Percentiles rank a stretch among this genome's conserved stretches.
phyloP scores from a whole-genome alignment of 1,140 invertebrate species.

The Holotrichia oblita region DNA sequence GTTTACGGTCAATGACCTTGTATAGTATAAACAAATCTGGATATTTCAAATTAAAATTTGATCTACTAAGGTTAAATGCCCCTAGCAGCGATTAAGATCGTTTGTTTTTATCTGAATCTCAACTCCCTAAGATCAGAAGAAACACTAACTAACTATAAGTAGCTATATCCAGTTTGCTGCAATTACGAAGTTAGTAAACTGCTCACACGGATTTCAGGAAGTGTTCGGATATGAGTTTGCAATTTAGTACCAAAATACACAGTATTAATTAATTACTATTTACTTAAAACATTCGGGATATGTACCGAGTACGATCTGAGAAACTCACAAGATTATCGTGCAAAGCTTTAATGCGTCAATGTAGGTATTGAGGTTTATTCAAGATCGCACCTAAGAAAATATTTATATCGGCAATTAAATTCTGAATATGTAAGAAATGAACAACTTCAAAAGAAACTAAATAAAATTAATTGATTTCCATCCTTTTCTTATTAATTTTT shows the following conservation, averaged over 20 bases:
- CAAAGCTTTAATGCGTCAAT: not conserved
- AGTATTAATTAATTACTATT: constrained; percentile 1
- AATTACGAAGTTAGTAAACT: not conserved
- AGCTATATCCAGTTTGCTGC: not conserved
- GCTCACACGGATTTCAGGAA: not conserved
- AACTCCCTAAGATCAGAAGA: not conserved
- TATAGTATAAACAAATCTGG: too few relatives aligned
- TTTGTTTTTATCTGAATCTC: not conserved
- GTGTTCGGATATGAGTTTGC: not conserved
- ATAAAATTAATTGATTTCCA: too few relatives aligned
- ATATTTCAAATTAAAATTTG: too few relatives aligned
- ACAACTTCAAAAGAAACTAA: too few relatives aligned
- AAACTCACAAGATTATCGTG: too few relatives aligned
- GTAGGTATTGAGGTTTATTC: not conserved
- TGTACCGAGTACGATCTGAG: too few relatives aligned
- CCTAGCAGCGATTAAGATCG: not conserved
- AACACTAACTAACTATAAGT: not conserved
- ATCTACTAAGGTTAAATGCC: too few relatives aligned
- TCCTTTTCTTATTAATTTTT: too few relatives aligned
- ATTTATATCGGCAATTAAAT: too few relatives aligned
- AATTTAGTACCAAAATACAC: not conserved
- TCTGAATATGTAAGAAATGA: too few relatives aligned
- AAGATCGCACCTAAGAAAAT: not conserved
- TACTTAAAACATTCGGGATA: not conserved
- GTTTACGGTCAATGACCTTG: too few relatives aligned